Evolutionary conservation across 2,888 invertebrate genomes (phyloP), one percentile per base, ranked within the genome.

Genomic region (Apotomis betuletana): DNA sequence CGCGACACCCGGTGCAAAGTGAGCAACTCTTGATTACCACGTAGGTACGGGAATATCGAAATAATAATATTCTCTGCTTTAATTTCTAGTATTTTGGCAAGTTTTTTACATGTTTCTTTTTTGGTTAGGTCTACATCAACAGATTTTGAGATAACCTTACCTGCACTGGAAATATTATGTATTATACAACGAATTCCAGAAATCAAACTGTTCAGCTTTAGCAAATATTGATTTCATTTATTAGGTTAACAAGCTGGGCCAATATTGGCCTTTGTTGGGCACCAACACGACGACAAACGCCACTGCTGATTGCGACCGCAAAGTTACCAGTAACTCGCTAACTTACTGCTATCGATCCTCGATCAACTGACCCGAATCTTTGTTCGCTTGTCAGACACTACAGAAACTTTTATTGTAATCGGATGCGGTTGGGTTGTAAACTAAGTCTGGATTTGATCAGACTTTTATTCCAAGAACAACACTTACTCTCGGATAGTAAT

Each of bases 341-440:
- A 70, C 65, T 70, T 54, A 5, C 44, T 54, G 38, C 62, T 64
- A 65, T 65, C 49, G 70, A 70, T 55, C 54, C 46, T 49, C 69
- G 46, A 69, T 69, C 15, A 63, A 69, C 55, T 62, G 62, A 69
- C 62, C 69, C 55, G 49, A 63, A 63, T 69, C 69, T 69, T 69
- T 63, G 62, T 58, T 51, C 36, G 12, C 49, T 49, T 54, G 15
- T 55, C 65, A 65, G 65, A 3, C 44, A 8, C 44, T 57, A 36
- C 27, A 3, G 27, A 49, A 44, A 55, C 65, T 46, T 65, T 55
- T 55, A 44, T 46, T 9, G 46, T 65, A 46, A 65, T 65, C 55
- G 55, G 8, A 41, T 65, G 65, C 15, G 44, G 46, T 46, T 13
- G 9, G 9, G 12, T 9, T 49, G 5, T 41, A 41, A 6, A 6